Evolutionary conservation across 2,113 vertebrate species (phyloP).

Genomic region (Axis porcinus): DNA sequence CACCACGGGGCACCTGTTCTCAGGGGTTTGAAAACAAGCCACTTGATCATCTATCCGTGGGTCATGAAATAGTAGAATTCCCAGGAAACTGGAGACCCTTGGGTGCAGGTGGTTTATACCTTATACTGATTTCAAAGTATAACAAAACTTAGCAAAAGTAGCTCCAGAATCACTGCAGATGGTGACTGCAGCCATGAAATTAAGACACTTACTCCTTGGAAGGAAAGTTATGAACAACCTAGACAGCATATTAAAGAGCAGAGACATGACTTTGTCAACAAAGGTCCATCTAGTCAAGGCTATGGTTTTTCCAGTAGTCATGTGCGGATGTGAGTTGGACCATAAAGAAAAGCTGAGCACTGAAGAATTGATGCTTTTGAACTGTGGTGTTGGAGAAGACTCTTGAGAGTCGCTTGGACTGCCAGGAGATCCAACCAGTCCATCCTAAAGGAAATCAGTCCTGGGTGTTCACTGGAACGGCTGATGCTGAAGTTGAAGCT

Average conservation of each 20-base stretch:
- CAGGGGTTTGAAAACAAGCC: background rate
- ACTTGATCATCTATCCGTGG: background rate
- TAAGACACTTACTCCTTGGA: background rate
- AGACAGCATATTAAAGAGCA: background rate
- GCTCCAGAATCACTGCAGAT: background rate
- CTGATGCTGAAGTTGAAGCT: background rate
- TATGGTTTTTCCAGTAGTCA: background rate
- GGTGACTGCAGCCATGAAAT: background rate
- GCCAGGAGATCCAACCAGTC: background rate
- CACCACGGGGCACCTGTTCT: background rate
- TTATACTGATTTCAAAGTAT: background rate
- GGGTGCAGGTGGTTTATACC: background rate
- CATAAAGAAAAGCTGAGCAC: background rate
- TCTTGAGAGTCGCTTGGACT: background rate
- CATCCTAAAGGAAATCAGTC: background rate
- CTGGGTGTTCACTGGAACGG: background rate
- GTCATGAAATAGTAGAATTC: background rate
- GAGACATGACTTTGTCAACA: background rate
- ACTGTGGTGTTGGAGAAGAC: background rate
- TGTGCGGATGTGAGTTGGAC: background rate
- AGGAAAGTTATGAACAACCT: background rate
- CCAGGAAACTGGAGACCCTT: background rate
- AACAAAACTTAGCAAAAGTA: background rate
- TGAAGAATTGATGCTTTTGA: accelerated
- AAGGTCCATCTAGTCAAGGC: accelerated